A percentile compares a stretch with the other conserved stretches of the same genome.
Evolutionary conservation across 2,113 vertebrate genomes (phyloP).

Genomic region (Trinectes maculatus): DNA sequence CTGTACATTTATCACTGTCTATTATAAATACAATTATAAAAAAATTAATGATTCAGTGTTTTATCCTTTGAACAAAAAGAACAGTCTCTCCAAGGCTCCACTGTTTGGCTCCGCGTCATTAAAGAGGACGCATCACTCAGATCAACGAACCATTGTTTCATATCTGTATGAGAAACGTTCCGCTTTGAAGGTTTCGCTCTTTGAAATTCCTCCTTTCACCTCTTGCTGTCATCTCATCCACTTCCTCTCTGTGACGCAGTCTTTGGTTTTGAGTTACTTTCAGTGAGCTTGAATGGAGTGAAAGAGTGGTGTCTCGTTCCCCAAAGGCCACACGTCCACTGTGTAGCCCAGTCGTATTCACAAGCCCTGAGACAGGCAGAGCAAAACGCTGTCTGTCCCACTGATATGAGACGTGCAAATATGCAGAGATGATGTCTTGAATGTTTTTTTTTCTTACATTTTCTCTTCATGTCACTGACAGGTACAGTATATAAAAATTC

Average conservation of each 20-base stretch:
- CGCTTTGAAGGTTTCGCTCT: conserved; percentile 35
- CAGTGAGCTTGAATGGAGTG: conserved; percentile 29
- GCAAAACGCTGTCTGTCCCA: not conserved
- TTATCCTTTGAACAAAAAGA: conserved; percentile 4
- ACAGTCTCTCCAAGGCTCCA: not conserved
- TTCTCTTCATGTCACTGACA: not conserved
- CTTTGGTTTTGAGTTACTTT: conserved; percentile 45
- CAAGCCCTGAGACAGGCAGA: not conserved
- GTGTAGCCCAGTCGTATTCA: not conserved
- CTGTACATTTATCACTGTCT: too few relatives aligned
- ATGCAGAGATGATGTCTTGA: not conserved
- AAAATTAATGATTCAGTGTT: conserved; percentile 21
- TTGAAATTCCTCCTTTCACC: conserved; percentile 26
- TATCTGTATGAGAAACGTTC: not conserved
- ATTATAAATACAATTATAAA: too few relatives aligned
- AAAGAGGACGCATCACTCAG: not conserved
- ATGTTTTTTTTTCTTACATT: not conserved
- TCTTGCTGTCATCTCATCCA: conserved; percentile 25
- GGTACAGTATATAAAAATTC: not conserved
- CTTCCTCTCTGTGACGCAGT: conserved; percentile 41
- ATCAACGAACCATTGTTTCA: not conserved
- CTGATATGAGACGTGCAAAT: not conserved
- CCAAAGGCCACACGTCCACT: conserved; percentile 22
- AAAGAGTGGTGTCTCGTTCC: conserved; percentile 32
- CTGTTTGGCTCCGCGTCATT: not conserved